These are phyloP conservation scores for Gymnoscopelus braueri DNA, from an alignment of 2,797 vertebrate genomes.

Conservation along the genomic window DNA sequence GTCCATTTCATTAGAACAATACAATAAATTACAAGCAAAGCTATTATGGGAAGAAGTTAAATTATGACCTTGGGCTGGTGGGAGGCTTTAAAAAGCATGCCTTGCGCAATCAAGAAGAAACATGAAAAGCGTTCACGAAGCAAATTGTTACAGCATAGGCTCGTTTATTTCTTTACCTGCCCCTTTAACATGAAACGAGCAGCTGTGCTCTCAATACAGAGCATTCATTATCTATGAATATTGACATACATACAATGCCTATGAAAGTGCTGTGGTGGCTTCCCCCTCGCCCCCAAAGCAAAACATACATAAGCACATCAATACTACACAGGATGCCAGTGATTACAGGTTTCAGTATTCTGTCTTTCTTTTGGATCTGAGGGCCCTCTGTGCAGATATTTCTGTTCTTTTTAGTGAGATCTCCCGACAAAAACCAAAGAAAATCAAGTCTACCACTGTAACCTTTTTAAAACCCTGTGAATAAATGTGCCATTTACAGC, in stretches of 20 bases:
- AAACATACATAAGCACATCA: background rate
- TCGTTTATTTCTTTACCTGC: no score
- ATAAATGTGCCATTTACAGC: constrained; percentile 54
- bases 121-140: background rate
- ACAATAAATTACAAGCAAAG: constrained; percentile 54
- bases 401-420: constrained; percentile 24
- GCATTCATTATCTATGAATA: background rate
- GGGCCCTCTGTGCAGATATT: background rate
- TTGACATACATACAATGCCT: constrained; percentile 2
- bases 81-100: constrained; percentile 42
- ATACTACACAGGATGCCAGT: constrained; percentile 1
- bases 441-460: constrained; percentile 25
- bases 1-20: constrained; percentile 69
- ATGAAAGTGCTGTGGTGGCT: background rate
- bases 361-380: background rate
- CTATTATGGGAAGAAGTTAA: constrained; percentile 47
- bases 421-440: background rate
- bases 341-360: background rate
- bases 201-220: constrained; percentile 1
- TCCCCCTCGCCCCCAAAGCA: background rate
- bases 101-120: constrained; percentile 2
- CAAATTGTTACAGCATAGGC: background rate
- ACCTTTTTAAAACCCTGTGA: constrained; percentile 42
- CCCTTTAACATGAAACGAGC: background rate
- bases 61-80: constrained; percentile 54